phyloP scores from a whole-genome alignment of 2,113 vertebrate genomes.

The Cathartes aura region DNA sequence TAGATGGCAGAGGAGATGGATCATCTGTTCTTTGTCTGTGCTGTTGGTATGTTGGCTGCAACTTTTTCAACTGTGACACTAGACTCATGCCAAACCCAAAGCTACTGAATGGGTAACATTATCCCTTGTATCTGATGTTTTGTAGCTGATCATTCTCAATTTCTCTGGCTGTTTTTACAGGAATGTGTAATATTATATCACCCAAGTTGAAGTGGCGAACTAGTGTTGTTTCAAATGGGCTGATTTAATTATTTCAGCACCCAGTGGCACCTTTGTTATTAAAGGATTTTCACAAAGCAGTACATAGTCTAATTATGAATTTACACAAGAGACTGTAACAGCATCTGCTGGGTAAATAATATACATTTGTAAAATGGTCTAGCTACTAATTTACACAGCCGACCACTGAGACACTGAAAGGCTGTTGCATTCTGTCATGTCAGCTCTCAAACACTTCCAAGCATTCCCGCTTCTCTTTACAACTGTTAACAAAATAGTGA shows the following conservation, averaged over 20 bases:
- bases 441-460: slow-evolving; percentile 33
- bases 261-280: slow-evolving; percentile 68
- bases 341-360: slow-evolving; percentile 74
- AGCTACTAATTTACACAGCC: slow-evolving; percentile 67
- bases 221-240: slow-evolving; percentile 36
- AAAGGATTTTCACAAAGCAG: slow-evolving; percentile 32
- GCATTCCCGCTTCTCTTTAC: background rate
- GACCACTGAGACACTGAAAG: slow-evolving; percentile 53
- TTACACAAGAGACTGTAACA: slow-evolving; percentile 50
- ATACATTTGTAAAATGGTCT: slow-evolving; percentile 72
- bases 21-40: slow-evolving; percentile 86
- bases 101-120: slow-evolving; percentile 72
- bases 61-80: slow-evolving; percentile 64
- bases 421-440: slow-evolving; percentile 50
- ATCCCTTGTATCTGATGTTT: slow-evolving; percentile 47
- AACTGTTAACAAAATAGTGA: background rate
- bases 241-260: slow-evolving; percentile 72
- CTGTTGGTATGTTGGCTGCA: slow-evolving; percentile 76
- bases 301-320: slow-evolving; percentile 32
- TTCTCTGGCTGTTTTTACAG: background rate
- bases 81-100: slow-evolving; percentile 72
- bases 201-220: background rate
- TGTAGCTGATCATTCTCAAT: slow-evolving; percentile 19
- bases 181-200: slow-evolving; percentile 44
- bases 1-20: slow-evolving; percentile 80